These are phyloP conservation scores for Hypselothyrea guttata DNA, from an alignment of 2,888 invertebrate species.

Conservation along the genomic window DNA sequence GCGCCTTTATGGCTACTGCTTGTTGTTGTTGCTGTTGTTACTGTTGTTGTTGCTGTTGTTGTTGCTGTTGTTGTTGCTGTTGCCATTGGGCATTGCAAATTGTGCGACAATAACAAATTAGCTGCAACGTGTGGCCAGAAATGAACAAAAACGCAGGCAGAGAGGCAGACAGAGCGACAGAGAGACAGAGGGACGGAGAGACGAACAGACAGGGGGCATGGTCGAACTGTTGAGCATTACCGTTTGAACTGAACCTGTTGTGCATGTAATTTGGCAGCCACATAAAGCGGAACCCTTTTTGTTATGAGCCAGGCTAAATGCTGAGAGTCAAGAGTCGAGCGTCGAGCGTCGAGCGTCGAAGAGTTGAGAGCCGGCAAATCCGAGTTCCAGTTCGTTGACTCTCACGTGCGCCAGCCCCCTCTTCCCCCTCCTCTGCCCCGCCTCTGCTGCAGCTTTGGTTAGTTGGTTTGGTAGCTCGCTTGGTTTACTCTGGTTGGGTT, in stretches of 20 bases:
- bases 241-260: constrained; percentile 69
- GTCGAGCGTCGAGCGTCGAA: constrained; percentile 8
- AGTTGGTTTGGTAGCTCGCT: constrained; percentile 9
- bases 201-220: background rate
- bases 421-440: background rate
- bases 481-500: constrained; percentile 9
- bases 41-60: constrained; percentile 11
- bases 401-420: constrained; percentile 59
- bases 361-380: constrained; percentile 41
- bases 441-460: constrained; percentile 1
- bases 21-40: constrained; percentile 4
- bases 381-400: constrained; percentile 72
- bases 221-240: constrained; percentile 39
- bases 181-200: constrained; percentile 3
- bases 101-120: constrained; percentile 77
- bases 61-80: too few relatives aligned
- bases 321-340: constrained; percentile 38
- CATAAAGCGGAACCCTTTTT: constrained; percentile 65
- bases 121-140: constrained; percentile 52
- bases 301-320: constrained; percentile 25
- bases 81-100: constrained; percentile 52
- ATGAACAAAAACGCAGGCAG: background rate
- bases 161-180: background rate
- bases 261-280: constrained; percentile 68
- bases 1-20: constrained; percentile 40